A percentile compares a stretch with the other conserved stretches of the same genome.
Conservation (phyloP, 1,140 invertebrate species). For the Sycobia sp. region DNA sequence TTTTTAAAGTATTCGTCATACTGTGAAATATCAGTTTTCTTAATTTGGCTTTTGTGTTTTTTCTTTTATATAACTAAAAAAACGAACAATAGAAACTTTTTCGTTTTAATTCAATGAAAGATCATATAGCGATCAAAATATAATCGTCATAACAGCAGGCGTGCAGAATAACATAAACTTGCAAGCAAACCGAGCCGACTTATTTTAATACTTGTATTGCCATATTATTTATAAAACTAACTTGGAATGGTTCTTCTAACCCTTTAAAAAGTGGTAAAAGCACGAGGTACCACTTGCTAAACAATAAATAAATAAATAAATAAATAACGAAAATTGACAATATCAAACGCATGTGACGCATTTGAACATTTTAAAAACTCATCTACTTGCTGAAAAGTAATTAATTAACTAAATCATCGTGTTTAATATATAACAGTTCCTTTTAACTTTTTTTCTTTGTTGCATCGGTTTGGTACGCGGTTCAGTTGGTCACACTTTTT, state of each 20-base stretch:
- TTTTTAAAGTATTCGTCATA: slow-evolving; percentile 4
- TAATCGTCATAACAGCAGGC: neutral
- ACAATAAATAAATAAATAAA: no score
- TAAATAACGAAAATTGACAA: slow-evolving; percentile 47
- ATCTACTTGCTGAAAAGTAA: neutral
- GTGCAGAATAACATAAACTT: slow-evolving; percentile 18
- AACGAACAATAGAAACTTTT: neutral
- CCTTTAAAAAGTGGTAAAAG: slow-evolving; percentile 43
- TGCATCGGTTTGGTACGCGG: slow-evolving; percentile 41
- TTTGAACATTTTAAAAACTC: slow-evolving; percentile 10
- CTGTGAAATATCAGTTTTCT: neutral
- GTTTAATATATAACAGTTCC: no score
- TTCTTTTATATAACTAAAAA: neutral
- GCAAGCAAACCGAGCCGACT: slow-evolving; percentile 25
- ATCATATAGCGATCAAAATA: slow-evolving; percentile 20
- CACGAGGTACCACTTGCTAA: slow-evolving; percentile 47
- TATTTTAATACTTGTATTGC: slow-evolving; percentile 32
- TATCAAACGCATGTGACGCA: slow-evolving; percentile 48
- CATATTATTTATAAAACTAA: slow-evolving; percentile 53
- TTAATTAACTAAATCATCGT: slow-evolving; percentile 36
- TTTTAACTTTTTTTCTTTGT: no score
- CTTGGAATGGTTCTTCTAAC: slow-evolving; percentile 57
- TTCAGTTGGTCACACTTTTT: slow-evolving; percentile 28
- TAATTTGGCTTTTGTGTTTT: neutral
- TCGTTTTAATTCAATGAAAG: neutral